Conservation (phyloP, 2,113 vertebrate genomes). For the Thamnophis sirtalis region DNA sequence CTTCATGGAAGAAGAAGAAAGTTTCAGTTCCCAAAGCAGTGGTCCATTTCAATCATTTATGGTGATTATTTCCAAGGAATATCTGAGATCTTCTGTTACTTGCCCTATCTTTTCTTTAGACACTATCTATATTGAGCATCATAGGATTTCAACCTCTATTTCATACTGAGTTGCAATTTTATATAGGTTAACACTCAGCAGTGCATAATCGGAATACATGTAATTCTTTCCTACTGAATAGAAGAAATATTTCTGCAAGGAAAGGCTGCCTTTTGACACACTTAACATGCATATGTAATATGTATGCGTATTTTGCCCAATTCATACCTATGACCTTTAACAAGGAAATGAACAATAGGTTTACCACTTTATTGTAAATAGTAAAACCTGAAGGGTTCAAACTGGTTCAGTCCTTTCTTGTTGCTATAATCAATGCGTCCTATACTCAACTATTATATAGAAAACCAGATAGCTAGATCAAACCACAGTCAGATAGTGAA, state of each 20-base stretch:
- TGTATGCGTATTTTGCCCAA: background rate
- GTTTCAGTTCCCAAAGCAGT: constrained; percentile 34
- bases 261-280: background rate
- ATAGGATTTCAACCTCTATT: background rate
- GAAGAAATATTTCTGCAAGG: background rate
- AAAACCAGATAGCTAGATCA: background rate
- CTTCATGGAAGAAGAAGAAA: constrained; percentile 26
- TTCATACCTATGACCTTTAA: background rate
- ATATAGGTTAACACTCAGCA: background rate
- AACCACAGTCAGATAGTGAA: background rate
- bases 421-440: background rate
- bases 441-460: background rate
- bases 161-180: background rate
- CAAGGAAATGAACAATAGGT: background rate
- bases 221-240: background rate
- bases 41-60: constrained; percentile 23
- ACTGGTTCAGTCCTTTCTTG: background rate
- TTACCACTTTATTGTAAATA: background rate
- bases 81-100: constrained; percentile 23
- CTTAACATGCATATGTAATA: background rate
- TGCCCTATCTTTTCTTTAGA: background rate
- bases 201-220: background rate
- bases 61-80: background rate
- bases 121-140: background rate
- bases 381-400: background rate